phyloP scores from a whole-genome alignment of 1,140 invertebrate genomes.

The Drosophila kanapiae region DNA sequence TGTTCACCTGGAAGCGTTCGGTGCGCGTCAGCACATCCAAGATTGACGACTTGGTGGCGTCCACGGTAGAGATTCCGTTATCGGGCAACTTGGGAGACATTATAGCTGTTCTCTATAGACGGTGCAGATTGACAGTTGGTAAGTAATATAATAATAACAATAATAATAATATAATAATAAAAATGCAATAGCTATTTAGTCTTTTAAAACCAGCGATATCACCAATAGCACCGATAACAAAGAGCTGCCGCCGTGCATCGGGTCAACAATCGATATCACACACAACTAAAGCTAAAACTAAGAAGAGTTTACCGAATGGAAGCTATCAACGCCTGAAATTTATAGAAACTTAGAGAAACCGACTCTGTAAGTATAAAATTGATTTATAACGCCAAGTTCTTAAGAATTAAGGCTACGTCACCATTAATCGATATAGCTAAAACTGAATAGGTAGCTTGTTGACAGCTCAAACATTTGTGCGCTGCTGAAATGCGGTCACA shows the following conservation, averaged over 20 bases:
- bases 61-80: conserved; percentile 34
- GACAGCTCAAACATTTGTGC: not conserved
- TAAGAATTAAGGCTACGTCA: no score
- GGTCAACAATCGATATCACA: not conserved
- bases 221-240: conserved; percentile 5
- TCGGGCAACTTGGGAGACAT: not conserved
- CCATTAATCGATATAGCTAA: no score
- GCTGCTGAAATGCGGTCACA: not conserved
- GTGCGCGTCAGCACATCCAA: conserved; percentile 70
- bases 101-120: not conserved
- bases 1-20: conserved; percentile 67
- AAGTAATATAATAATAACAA: no score
- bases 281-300: not conserved
- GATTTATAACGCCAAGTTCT: not conserved
- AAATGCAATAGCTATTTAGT: not conserved
- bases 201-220: conserved; percentile 4
- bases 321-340: not conserved
- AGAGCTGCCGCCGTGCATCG: not conserved
- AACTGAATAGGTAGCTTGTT: no score
- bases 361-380: not conserved
- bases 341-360: no score
- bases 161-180: no score
- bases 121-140: not conserved
- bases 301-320: not conserved
- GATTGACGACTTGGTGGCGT: conserved; percentile 64